These are phyloP conservation scores for Drosophila repletoides DNA, from an alignment of 1,140 invertebrate species.

Conservation along the genomic window DNA sequence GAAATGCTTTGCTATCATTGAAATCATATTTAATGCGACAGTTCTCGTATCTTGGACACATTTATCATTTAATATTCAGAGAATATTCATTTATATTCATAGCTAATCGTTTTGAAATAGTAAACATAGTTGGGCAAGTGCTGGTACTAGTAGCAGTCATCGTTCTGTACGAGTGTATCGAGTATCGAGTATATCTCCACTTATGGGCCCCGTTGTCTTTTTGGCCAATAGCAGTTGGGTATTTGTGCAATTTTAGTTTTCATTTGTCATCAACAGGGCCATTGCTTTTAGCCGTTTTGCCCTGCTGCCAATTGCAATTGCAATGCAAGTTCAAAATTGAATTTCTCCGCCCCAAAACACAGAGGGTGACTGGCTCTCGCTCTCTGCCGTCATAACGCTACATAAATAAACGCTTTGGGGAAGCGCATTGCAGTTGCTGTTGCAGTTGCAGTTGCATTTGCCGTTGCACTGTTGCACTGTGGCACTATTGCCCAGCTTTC, in stretches of 20 bases:
- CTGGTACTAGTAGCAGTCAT: too few relatives aligned
- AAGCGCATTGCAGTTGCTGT: constrained; percentile 63
- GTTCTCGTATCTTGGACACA: neutral
- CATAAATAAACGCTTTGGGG: constrained; percentile 75
- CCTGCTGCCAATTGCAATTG: constrained; percentile 75
- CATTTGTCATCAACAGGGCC: constrained; percentile 70
- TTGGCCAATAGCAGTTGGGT: constrained; percentile 31
- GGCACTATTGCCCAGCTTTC: constrained; percentile 24
- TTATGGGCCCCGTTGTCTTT: constrained; percentile 5
- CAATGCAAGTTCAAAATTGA: constrained; percentile 69
- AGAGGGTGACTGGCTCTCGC: constrained; percentile 31
- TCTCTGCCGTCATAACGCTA: constrained; percentile 70
- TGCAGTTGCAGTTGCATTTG: constrained; percentile 22
- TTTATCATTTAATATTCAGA: constrained; percentile 1
- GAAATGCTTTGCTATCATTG: too few relatives aligned
- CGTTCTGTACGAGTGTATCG: too few relatives aligned
- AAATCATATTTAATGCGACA: neutral
- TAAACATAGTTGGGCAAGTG: too few relatives aligned
- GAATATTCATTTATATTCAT: too few relatives aligned
- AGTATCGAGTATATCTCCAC: neutral
- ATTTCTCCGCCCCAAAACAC: constrained; percentile 42
- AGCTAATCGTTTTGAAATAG: too few relatives aligned
- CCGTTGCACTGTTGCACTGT: constrained; percentile 6
- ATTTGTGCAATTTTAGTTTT: constrained; percentile 66
- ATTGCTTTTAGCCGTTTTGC: constrained; percentile 44